Percentiles rank a stretch among this genome's conserved stretches.
Evolutionary conservation across 2,113 vertebrate species (phyloP).

Genomic region (Peucedramus taeniatus): DNA sequence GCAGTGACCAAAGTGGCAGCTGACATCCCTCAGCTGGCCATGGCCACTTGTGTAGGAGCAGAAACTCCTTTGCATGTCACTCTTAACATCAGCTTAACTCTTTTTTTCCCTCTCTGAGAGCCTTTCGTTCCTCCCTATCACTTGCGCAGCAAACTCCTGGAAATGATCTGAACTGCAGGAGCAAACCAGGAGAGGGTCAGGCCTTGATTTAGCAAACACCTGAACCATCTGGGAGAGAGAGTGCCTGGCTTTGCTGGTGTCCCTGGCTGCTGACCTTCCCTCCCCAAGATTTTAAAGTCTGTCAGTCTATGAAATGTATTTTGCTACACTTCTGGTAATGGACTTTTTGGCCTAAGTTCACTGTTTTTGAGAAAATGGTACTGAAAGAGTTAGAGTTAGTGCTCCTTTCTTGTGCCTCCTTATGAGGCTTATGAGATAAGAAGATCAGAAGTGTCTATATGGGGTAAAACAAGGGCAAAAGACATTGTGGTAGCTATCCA

Average conservation of each 20-base stretch:
- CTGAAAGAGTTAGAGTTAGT: neutral
- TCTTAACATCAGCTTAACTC: neutral
- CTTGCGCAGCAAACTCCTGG: neutral
- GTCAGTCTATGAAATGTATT: neutral
- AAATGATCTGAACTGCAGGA: neutral
- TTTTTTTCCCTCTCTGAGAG: neutral
- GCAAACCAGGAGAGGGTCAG: neutral
- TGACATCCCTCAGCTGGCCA: neutral
- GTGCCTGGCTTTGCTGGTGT: neutral
- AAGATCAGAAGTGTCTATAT: neutral
- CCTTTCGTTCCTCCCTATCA: neutral
- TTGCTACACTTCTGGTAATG: neutral
- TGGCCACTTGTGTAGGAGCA: neutral
- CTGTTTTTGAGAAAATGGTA: neutral
- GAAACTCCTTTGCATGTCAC: neutral
- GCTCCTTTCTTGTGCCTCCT: neutral
- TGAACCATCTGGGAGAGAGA: neutral
- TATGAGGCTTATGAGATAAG: neutral
- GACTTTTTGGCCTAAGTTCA: neutral
- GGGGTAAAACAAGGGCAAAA: conserved; percentile 8
- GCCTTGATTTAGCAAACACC: neutral
- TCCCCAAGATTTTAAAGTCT: neutral
- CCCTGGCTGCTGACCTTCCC: neutral
- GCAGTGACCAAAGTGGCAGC: neutral
- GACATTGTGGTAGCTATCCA: neutral